Percentiles rank a stretch among this genome's conserved stretches.
These are phyloP conservation scores for Mobula hypostoma DNA, from an alignment of 2,113 vertebrate species.

Conservation along the genomic window DNA sequence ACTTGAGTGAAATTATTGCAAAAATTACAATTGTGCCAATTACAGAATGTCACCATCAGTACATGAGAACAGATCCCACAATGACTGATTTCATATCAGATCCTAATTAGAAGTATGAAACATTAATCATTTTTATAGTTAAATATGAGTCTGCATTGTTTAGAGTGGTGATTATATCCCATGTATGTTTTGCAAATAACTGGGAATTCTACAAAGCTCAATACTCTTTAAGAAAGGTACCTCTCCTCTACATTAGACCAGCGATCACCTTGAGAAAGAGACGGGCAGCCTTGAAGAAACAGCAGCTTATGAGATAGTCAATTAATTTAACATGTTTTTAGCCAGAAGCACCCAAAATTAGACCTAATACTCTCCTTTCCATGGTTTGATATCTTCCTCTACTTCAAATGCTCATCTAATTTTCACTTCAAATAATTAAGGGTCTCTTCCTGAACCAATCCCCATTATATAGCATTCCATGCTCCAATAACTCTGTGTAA, in stretches of 20 bases:
- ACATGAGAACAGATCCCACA: not conserved
- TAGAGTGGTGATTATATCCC: not conserved
- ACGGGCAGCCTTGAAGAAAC: not conserved
- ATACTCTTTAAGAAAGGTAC: not conserved
- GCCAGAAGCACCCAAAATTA: not conserved
- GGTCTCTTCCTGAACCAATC: not conserved
- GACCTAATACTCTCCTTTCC: not conserved
- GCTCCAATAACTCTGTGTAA: slow-evolving; percentile 7
- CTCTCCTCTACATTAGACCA: not conserved
- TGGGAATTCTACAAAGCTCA: not conserved
- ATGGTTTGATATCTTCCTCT: not conserved
- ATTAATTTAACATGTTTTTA: not conserved
- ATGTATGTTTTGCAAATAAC: not conserved
- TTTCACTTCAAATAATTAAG: not conserved
- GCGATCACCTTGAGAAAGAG: not conserved
- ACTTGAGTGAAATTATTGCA: not conserved
- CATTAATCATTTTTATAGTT: not conserved
- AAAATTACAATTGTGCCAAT: not conserved
- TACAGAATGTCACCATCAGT: not conserved
- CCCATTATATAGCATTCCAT: not conserved
- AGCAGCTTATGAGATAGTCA: not conserved
- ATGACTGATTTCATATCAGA: not conserved
- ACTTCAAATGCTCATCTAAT: not conserved
- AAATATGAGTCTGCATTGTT: not conserved
- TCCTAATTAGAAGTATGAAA: not conserved